Base-by-base conservation (phyloP, 2,797 vertebrate species). In the Glyptemys insculpta region DNA sequence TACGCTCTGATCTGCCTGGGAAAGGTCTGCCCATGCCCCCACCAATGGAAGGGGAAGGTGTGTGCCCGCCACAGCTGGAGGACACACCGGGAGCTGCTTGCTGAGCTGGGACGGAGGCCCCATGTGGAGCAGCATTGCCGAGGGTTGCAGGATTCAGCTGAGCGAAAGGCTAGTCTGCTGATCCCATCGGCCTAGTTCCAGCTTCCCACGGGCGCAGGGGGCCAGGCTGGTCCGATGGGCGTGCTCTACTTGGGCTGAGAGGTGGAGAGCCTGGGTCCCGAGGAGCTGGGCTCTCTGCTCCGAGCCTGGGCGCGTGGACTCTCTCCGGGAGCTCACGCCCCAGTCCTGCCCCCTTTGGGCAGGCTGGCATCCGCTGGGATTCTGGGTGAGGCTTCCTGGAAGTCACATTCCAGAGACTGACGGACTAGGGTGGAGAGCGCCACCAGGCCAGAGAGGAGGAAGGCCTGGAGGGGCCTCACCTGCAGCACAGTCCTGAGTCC, bases 381-480 rank as follows among this genome's bases (percentile, higher is more conserved):
- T 34, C 31, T 62, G 59, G 29, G 34, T 16, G 59, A 62, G 59
- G 59, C 14, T 62, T 62, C 31, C 31, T 34, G 15, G 31, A 34
- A 7, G 14, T 62, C 14, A 29, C 27, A 34, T 62, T 7, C 59
- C 59, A n/a, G 31, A 16, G 59, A 62, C 31, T 7, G 29, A 6
- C 15, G 14, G 31, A 12, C 44, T 4, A 10, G 47, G 0, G 0
- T 27, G 53, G 65, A 87, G 27, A 47, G 44, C 15, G 12, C 18
- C 52, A 14, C 23, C 4, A 6, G 15, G 12, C 2, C 23, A 47
- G 18, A 8, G 49, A 41, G 29, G 56, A 91, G 6, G 41, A 47
- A 92, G 31, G 21, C 41, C 93, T 83, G 16, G 83, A 27, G 96
- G 52, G 9, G 52, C 68, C 53, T 79, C 12, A 31, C 78, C 9